Evolutionary conservation across 2,888 invertebrate genomes (phyloP).

Genomic region (Neria commutata): DNA sequence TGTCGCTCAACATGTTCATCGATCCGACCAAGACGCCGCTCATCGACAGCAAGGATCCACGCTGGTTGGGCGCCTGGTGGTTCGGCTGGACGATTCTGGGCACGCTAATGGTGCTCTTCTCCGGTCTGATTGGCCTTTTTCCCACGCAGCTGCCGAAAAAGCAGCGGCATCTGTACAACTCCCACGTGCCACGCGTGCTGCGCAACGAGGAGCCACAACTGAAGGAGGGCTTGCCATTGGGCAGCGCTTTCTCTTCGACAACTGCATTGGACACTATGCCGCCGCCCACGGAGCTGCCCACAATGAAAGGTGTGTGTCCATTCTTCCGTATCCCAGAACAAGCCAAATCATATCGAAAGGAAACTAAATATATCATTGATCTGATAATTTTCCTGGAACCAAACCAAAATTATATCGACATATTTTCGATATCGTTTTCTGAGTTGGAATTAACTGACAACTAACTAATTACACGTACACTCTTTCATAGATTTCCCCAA

Average conservation of each 20-base stretch:
- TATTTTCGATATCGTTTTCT: background rate
- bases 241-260: constrained; percentile 49
- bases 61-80: constrained; percentile 81
- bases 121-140: constrained; percentile 70
- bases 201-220: constrained; percentile 48
- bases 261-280: constrained; percentile 46
- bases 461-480: no score
- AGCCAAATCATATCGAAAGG: background rate
- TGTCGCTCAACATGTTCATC: constrained; percentile 66
- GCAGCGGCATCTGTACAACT: constrained; percentile 39
- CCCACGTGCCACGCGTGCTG: constrained; percentile 52
- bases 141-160: constrained; percentile 63
- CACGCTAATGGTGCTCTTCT: constrained; percentile 66
- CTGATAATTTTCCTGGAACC: constrained; percentile 25
- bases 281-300: constrained; percentile 56
- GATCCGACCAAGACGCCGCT: constrained; percentile 68
- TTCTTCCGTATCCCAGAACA: background rate
- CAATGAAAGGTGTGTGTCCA: constrained; percentile 52
- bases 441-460: no score
- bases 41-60: constrained; percentile 67
- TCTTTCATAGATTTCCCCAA: constrained; percentile 68
- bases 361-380: background rate
- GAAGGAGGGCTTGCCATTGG: constrained; percentile 46
- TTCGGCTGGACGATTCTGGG: constrained; percentile 68
- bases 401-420: no score